These are phyloP conservation scores for Abramis brama DNA, from an alignment of 2,113 vertebrate species.

Conservation along the genomic window DNA sequence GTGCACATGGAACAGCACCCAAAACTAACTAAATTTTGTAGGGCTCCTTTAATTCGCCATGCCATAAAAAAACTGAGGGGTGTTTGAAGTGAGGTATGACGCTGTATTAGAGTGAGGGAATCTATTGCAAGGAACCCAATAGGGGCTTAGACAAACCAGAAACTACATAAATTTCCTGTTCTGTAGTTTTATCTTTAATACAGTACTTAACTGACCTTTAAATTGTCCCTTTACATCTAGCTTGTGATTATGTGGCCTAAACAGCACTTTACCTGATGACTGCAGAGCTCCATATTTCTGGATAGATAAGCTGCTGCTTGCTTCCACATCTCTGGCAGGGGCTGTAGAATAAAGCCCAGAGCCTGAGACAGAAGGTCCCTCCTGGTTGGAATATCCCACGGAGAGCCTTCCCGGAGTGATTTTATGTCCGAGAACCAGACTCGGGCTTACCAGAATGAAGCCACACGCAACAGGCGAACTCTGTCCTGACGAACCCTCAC, in stretches of 20 bases:
- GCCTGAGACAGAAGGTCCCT: no score
- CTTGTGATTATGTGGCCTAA: not conserved
- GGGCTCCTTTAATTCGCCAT: conserved; percentile 3
- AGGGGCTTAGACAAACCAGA: conserved; percentile 12
- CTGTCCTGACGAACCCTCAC: no score
- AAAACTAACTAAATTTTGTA: conserved; percentile 43
- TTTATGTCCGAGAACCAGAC: no score
- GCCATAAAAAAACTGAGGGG: no score
- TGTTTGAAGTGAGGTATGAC: not conserved
- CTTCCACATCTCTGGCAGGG: not conserved
- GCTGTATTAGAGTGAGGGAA: conserved; percentile 1
- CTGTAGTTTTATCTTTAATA: conserved; percentile 5
- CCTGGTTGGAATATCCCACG: no score
- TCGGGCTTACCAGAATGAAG: no score
- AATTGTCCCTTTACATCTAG: conserved; percentile 35
- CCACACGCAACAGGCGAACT: no score
- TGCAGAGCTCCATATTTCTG: not conserved
- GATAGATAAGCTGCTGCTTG: not conserved
- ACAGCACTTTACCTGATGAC: not conserved
- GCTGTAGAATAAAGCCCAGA: no score
- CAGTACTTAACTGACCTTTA: conserved; percentile 2
- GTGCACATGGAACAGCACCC: conserved; percentile 8
- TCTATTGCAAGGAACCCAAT: conserved; percentile 11
- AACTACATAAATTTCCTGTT: conserved; percentile 44
- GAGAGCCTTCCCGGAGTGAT: no score